Conservation (phyloP, 2,113 vertebrate genomes). For the Xenus cinereus region DNA sequence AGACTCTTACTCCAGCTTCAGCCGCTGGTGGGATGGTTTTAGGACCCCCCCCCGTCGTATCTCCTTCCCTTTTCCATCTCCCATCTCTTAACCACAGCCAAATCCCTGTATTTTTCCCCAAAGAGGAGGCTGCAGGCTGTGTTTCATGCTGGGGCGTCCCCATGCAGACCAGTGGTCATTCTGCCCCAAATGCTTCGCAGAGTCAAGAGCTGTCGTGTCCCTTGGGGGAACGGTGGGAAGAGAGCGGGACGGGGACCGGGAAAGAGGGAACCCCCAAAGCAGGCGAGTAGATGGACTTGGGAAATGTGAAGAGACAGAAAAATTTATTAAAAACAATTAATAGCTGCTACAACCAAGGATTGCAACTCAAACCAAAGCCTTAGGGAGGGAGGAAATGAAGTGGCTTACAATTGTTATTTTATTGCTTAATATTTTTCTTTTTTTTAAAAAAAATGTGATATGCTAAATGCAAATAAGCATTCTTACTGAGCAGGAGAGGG, state of each 20-base stretch:
- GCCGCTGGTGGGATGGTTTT: background rate
- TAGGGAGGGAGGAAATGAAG: constrained; percentile 41
- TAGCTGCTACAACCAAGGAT: background rate
- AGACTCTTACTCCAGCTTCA: background rate
- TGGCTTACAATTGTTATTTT: constrained; percentile 25
- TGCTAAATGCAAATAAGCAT: constrained; percentile 41
- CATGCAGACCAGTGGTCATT: accelerated
- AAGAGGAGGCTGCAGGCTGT: background rate
- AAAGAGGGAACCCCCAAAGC: background rate
- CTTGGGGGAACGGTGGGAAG: background rate
- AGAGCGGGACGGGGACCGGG: accelerated
- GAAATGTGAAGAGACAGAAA: background rate
- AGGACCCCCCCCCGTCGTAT: background rate
- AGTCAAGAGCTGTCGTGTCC: background rate
- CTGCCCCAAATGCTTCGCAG: background rate
- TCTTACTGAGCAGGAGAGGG: background rate
- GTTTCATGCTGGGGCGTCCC: background rate
- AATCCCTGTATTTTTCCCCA: background rate
- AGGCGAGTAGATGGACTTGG: background rate
- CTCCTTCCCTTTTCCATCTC: background rate
- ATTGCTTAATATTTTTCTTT: constrained; percentile 27
- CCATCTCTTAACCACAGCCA: background rate
- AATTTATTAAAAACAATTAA: constrained; percentile 39
- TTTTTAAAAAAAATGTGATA: background rate
- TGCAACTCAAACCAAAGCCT: constrained; percentile 36